These are phyloP conservation scores for Chiloscyllium punctatum DNA, from an alignment of 2,797 vertebrate species.

Conservation along the genomic window DNA sequence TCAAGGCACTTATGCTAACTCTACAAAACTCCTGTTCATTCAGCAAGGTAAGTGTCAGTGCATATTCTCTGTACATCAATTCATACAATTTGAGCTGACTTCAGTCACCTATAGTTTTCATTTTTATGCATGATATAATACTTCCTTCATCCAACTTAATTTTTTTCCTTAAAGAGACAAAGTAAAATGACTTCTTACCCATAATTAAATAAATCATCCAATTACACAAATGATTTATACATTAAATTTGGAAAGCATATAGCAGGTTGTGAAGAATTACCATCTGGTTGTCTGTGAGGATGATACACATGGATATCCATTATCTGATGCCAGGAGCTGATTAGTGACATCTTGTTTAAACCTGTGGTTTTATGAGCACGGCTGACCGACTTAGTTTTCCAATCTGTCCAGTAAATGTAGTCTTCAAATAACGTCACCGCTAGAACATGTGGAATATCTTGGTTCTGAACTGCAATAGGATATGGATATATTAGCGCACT, in stretches of 20 bases:
- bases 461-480: slow-evolving; percentile 78
- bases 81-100: neutral
- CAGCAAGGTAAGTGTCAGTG: neutral
- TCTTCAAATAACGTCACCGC: slow-evolving; percentile 94
- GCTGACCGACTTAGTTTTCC: slow-evolving; percentile 92
- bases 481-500: slow-evolving; percentile 55
- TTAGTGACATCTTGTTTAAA: slow-evolving; percentile 74
- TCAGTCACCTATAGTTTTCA: neutral
- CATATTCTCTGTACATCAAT: neutral
- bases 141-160: neutral
- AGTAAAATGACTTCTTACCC: neutral
- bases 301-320: slow-evolving; percentile 97
- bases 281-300: slow-evolving; percentile 90
- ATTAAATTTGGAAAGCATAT: neutral
- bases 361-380: slow-evolving; percentile 94
- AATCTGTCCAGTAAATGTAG: slow-evolving; percentile 97
- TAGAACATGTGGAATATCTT: slow-evolving; percentile 92
- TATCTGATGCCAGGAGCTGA: slow-evolving; percentile 97
- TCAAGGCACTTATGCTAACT: neutral
- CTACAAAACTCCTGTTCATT: neutral
- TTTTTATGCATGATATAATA: neutral
- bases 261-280: slow-evolving; percentile 58
- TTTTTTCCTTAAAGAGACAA: neutral
- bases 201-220: slow-evolving; percentile 2
- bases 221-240: neutral